phyloP scores from a whole-genome alignment of 2,113 vertebrate species.

The Corythornis cristatus region DNA sequence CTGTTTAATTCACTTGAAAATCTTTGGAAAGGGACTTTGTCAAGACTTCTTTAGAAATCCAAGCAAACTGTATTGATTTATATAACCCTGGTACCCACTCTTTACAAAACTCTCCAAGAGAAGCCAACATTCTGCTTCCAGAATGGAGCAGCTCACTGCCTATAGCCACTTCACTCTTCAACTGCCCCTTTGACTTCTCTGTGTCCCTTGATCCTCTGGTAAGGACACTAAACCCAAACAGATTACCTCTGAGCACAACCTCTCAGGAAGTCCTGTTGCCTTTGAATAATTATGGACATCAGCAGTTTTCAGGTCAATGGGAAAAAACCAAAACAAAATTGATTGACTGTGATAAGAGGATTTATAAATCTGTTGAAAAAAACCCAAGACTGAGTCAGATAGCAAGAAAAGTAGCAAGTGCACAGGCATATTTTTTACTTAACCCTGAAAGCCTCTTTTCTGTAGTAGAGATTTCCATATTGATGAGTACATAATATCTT shows the following conservation, averaged over 20 bases:
- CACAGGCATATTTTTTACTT: neutral
- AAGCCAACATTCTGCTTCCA: neutral
- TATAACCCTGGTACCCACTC: neutral
- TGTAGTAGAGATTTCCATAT: neutral
- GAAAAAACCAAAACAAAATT: accelerated
- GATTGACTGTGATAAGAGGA: neutral
- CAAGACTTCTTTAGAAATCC: neutral
- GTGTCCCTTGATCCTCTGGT: neutral
- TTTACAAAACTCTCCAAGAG: neutral
- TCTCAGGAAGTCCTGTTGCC: neutral
- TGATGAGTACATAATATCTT: neutral
- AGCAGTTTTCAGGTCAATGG: neutral
- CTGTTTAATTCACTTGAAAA: neutral
- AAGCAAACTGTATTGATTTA: neutral
- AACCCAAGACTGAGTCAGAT: neutral
- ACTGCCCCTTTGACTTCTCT: neutral
- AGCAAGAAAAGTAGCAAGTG: neutral
- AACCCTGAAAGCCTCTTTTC: neutral
- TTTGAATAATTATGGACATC: neutral
- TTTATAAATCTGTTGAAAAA: neutral
- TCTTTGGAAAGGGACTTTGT: neutral
- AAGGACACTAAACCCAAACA: neutral
- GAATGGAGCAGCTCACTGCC: neutral
- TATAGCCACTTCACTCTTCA: neutral
- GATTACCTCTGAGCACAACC: neutral